Evolutionary conservation across 1,140 invertebrate genomes (phyloP), one percentile per base, ranked within the genome.

Genomic region (Apolygus lucorum): DNA sequence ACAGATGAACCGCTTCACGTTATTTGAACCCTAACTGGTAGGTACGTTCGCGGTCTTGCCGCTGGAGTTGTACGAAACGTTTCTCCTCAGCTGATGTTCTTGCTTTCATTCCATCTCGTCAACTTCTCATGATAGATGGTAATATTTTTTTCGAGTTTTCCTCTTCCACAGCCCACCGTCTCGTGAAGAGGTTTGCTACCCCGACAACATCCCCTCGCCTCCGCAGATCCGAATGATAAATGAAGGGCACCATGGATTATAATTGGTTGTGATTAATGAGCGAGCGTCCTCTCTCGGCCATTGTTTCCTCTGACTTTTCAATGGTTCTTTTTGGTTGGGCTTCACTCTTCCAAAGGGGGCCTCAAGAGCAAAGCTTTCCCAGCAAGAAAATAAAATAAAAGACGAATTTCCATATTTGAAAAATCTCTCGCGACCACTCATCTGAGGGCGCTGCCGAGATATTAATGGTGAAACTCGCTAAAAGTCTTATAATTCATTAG

Each of bases 181-280:
- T 42, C 34, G 34, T 17, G 17, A n/a, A n/a, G n/a, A 42, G 34
- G 34, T 42, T 42, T 42, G n/a, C 34, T 17, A 42, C 34, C 34
- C 4, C 34, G 17, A 42, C 34, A 42, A 42, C 34, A 8, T 42
- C 34, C 34, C 34, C 34, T 42, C 34, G 34, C 54, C 22, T 13
- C 54, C 22, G 13, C 54, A 21, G 4, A 21, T 14, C 22, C 54
- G 22, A 59, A 22, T 59, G 54, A 59, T 59, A 59, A 59, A 59
- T 59, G 54, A 24, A 17, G 54, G 54, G 4, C 54, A 17, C 17
- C 17, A 21, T 24, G 54, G 22, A 59, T 59, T 59, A 59, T 59
- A 59, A 59, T 59, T 59, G 54, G 54, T 59, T 4, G 22, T 59
- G 54, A 59, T 59, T 59, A 59, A 59, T 59, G 54, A 59, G 54